Percentiles rank a stretch among this genome's conserved stretches.
Conservation (phyloP, 1,140 invertebrate species). For the Heliconius himera region DNA sequence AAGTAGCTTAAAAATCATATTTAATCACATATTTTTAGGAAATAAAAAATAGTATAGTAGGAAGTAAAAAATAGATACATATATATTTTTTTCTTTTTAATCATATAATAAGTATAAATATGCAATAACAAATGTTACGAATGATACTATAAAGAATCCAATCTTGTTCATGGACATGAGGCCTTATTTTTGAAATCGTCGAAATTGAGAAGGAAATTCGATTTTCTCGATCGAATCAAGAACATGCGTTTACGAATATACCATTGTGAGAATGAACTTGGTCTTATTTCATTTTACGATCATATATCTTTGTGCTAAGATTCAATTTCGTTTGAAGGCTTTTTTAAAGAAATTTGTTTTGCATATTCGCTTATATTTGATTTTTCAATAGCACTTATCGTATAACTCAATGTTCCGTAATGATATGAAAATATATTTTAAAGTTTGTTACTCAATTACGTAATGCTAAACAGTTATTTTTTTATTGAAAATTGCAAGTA, state of each 20-base stretch:
- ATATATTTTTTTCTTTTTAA: too few species aligned
- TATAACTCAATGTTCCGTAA: not conserved
- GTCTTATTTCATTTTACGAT: not conserved
- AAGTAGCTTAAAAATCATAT: too few species aligned
- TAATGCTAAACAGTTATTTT: not conserved
- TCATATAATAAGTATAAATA: not conserved
- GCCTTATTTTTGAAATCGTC: conserved; percentile 20
- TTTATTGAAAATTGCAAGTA: too few species aligned
- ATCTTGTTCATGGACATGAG: conserved; percentile 11
- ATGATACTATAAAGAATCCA: conserved; percentile 5
- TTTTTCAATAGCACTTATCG: not conserved
- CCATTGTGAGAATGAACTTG: not conserved
- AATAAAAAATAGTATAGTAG: too few species aligned
- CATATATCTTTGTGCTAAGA: not conserved
- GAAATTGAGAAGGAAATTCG: conserved; percentile 22
- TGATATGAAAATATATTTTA: not conserved
- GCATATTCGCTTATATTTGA: not conserved
- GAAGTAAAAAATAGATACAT: too few species aligned
- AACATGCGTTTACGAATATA: conserved; percentile 5
- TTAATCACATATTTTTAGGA: too few species aligned
- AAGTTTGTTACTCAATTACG: not conserved
- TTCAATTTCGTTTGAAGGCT: not conserved
- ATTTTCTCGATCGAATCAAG: conserved; percentile 15
- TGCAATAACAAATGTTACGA: conserved; percentile 11
- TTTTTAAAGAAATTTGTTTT: not conserved